phyloP scores from a whole-genome alignment of 2,888 invertebrate genomes.

The Protophormia terraenovae region DNA sequence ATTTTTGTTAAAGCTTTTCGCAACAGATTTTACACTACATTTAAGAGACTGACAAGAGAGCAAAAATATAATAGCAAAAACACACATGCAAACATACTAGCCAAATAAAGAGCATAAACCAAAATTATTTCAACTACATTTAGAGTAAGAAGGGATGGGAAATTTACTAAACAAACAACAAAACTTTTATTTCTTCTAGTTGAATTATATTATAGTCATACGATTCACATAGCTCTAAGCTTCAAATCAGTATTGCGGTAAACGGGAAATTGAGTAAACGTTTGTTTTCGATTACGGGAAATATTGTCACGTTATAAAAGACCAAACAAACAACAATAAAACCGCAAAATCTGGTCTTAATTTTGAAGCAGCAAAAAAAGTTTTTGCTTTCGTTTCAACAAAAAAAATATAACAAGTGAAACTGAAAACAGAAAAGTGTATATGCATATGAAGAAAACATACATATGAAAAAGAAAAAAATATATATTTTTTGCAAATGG shows the following conservation, averaged over 20 bases:
- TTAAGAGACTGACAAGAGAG: neutral
- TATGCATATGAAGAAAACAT: conserved; percentile 1
- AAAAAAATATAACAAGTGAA: conserved; percentile 30
- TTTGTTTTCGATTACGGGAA: conserved; percentile 10
- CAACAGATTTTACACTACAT: neutral
- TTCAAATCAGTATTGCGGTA: conserved; percentile 62
- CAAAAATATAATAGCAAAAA: neutral
- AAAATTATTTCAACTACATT: neutral
- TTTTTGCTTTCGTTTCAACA: neutral
- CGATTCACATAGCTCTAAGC: conserved; percentile 29
- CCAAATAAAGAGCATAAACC: no score
- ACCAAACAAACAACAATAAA: neutral
- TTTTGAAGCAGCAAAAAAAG: neutral
- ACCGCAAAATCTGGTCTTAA: conserved; percentile 33
- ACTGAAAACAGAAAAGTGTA: conserved; percentile 20
- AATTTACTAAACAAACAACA: conserved; percentile 30
- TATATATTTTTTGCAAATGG: no score
- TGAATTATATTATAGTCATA: conserved; percentile 12
- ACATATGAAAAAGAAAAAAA: neutral
- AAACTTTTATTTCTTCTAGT: conserved; percentile 18
- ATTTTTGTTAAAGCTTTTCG: neutral
- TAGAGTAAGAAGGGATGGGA: neutral
- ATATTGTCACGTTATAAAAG: neutral
- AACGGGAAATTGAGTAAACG: conserved; percentile 55
- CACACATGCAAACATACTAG: neutral